Evolutionary conservation across 2,888 invertebrate genomes (phyloP), one percentile per base, ranked within the genome.

Genomic region (Amiota communis): DNA sequence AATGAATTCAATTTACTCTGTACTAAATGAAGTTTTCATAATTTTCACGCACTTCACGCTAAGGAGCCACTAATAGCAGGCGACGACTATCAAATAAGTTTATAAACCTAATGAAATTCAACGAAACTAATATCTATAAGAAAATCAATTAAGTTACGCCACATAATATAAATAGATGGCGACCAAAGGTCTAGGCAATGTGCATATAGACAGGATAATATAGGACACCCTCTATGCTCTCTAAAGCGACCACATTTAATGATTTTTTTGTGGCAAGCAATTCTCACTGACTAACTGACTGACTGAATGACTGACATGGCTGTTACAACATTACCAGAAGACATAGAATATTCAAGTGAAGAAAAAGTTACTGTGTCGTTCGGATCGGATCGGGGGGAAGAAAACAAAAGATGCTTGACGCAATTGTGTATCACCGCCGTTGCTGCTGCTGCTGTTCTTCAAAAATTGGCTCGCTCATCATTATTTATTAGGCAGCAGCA

Each of bases 81-180:
- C 36, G 36, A 36, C 36, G 78, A 74, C 65, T 77, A 76, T 76
- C 61, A 71, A 80, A 83, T 82, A 77, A 81, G 81, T 78, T 84
- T 78, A 80, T 80, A 81, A 84, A 83, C 83, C 82, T 84, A 79
- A 82, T 79, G 77, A 78, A 80, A 84, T 76, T 84, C 23, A 79
- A 78, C 76, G 77, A 78, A 80, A 78, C 78, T 78, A 80, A 84
- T 80, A 81, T 81, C 82, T 85, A 78, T 81, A 76, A 72, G 72
- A 77, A 79, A 86, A 86, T 86, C 85, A 80, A 86, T 86, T 86
- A 79, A 6, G 69, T 73, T 80, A 80, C 81, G 86, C 85, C 81
- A 79, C 82, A 86, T 86, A 36, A 36, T 36, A 36, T 36, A 6
- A 36, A 6, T 81, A 81, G 71, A 77, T 77, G 85, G 84, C 85